Evolutionary conservation across 2,888 invertebrate genomes (phyloP).

Genomic region (Listrodromus nycthemerus): DNA sequence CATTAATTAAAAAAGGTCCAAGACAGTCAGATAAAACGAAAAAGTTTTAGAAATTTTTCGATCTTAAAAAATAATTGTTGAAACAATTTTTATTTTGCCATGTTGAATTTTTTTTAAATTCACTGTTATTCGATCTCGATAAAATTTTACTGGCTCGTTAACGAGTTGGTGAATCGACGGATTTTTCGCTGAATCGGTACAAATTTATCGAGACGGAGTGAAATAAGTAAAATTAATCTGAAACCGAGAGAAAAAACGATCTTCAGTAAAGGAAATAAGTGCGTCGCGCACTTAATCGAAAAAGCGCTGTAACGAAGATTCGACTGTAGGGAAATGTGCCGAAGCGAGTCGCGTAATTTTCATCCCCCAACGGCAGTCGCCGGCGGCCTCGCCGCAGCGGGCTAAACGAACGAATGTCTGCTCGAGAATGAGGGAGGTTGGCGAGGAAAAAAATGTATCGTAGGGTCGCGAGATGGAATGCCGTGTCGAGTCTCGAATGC

Average conservation of each 20-base stretch:
- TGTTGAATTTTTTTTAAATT: too few species aligned
- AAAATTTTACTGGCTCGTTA: too few species aligned
- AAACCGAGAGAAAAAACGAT: neutral
- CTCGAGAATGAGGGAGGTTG: slow-evolving; percentile 39
- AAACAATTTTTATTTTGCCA: too few species aligned
- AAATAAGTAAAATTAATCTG: neutral
- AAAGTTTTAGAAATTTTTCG: neutral
- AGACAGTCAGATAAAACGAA: neutral
- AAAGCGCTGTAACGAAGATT: neutral
- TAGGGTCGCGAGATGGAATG: slow-evolving; percentile 47
- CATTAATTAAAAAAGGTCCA: neutral
- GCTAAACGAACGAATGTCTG: slow-evolving; percentile 57
- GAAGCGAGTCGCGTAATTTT: slow-evolving; percentile 39
- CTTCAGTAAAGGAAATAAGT: neutral
- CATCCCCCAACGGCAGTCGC: slow-evolving; percentile 36
- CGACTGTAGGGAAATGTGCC: neutral
- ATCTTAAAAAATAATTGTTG: neutral
- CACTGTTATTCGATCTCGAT: too few species aligned
- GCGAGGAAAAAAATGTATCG: slow-evolving; percentile 1
- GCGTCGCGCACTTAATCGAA: neutral
- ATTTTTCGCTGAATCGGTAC: neutral
- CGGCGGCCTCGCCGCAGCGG: slow-evolving; percentile 47
- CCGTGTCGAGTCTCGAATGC: slow-evolving; percentile 16
- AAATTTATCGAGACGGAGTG: neutral
- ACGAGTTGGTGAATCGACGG: neutral